Conservation (phyloP, 2,888 invertebrate species). For the Pachymerium ferrugineum region DNA sequence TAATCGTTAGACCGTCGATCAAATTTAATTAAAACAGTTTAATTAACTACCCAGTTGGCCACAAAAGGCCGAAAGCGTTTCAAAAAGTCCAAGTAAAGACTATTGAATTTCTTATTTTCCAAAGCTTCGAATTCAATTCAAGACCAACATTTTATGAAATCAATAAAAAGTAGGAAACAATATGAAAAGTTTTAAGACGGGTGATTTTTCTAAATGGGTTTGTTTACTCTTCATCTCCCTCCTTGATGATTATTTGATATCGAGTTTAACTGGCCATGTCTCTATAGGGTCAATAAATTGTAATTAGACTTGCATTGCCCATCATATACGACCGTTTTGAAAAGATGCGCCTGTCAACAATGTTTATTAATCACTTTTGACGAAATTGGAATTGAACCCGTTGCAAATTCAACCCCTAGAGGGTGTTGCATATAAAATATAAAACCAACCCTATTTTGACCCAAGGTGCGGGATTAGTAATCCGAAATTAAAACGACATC, state of each 20-base stretch:
- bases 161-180: too few species aligned
- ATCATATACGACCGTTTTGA: not conserved
- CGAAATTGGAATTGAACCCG: too few species aligned
- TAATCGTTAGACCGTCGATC: conserved; percentile 13
- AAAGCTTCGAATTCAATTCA: too few species aligned
- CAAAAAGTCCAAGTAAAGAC: too few species aligned
- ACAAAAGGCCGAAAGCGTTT: not conserved
- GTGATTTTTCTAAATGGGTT: not conserved
- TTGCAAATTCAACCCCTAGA: too few species aligned
- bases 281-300: not conserved
- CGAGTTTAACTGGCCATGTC: not conserved
- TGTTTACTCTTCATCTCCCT: not conserved
- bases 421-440: not conserved
- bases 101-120: too few species aligned
- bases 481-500: not conserved
- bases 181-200: too few species aligned
- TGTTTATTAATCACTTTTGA: not conserved
- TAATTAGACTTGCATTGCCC: not conserved
- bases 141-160: too few species aligned
- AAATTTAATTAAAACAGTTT: conserved; percentile 27
- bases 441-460: not conserved
- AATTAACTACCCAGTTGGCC: conserved; percentile 13
- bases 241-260: not conserved
- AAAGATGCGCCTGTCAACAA: not conserved
- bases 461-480: not conserved